Base-by-base conservation (phyloP, 2,888 invertebrate species). In the Acanthacorydalis orientalis region DNA sequence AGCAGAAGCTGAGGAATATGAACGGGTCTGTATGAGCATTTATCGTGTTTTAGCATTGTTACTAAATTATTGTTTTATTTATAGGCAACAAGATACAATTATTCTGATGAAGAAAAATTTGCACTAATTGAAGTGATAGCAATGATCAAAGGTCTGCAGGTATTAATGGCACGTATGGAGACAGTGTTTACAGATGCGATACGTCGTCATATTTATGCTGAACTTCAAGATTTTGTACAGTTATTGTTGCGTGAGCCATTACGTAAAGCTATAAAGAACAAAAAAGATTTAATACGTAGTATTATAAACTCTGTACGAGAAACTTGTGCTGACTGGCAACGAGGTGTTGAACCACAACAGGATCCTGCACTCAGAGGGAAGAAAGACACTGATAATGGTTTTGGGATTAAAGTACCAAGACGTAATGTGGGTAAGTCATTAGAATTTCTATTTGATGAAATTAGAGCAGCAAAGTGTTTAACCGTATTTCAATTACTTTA, bases 141-240 rank as follows among this genome's bases (percentile, higher is more conserved):
- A 0, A 97, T 97, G 95, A 95, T 98, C 57, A 98, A 98, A 66
- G 96, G 96, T 0, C 73, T 98, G 4, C 97, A 98, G 65, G 90
- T 91, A 23, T 70, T 96, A 46, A 91, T 98, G 89, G 87, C 93
- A 1, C 75, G 93, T 38, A 96, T 97, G 83, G 97, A 98, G 70
- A 89, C 92, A 0, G 92, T 95, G n/a, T 83, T 92, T 57, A 85
- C 86, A 48, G 88, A 89, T 62, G 88, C 90, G 1, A 90, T 92
- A 52, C 72, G 88, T 31, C 73, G 93, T 40, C 87, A 90, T 61
- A 90, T 98, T 54, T 97, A 97, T 65, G 84, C 93, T 0, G 95
- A 97, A 61, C 68, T 98, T 47, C 98, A 98, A 68, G 91, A 93
- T 65, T 97, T 98, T 67, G 90, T 96, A 1, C 97, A 97, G 64